Percentiles rank a stretch among this genome's conserved stretches.
Conservation (phyloP, 2,113 vertebrate genomes). For the Gymnarchus niloticus region DNA sequence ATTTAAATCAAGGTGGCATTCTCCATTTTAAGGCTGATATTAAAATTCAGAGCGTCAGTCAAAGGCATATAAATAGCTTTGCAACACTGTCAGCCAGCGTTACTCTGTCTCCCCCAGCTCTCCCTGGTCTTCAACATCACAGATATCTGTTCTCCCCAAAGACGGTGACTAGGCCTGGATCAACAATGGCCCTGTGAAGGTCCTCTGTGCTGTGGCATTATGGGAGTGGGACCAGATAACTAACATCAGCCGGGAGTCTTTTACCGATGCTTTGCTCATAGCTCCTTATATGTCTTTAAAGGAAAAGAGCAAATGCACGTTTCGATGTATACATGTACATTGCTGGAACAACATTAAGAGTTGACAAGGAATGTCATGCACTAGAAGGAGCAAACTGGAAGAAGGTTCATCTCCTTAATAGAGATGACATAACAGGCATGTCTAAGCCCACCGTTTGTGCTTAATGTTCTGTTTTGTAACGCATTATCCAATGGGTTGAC, state of each 20-base stretch:
- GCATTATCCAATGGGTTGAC: neutral
- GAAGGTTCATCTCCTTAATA: neutral
- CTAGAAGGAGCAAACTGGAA: neutral
- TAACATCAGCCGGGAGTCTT: neutral
- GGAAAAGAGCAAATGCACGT: neutral
- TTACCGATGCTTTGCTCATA: neutral
- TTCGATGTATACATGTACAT: neutral
- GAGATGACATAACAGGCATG: neutral
- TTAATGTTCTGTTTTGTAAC: neutral
- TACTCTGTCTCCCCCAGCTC: neutral
- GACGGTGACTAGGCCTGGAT: neutral
- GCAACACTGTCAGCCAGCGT: neutral
- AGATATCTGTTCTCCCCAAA: slow-evolving; percentile 3
- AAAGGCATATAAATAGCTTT: neutral
- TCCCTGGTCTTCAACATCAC: slow-evolving; percentile 8
- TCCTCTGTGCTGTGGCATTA: neutral
- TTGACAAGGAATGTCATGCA: neutral
- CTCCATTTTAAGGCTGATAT: neutral
- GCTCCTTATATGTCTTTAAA: neutral
- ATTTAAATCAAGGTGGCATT: slow-evolving; percentile 7
- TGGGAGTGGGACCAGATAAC: neutral
- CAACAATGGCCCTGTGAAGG: neutral
- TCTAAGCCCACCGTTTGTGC: neutral
- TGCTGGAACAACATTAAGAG: neutral
- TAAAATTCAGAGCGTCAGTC: neutral